Conservation (phyloP, 2,113 vertebrate genomes). For the Clarias batrachus region DNA sequence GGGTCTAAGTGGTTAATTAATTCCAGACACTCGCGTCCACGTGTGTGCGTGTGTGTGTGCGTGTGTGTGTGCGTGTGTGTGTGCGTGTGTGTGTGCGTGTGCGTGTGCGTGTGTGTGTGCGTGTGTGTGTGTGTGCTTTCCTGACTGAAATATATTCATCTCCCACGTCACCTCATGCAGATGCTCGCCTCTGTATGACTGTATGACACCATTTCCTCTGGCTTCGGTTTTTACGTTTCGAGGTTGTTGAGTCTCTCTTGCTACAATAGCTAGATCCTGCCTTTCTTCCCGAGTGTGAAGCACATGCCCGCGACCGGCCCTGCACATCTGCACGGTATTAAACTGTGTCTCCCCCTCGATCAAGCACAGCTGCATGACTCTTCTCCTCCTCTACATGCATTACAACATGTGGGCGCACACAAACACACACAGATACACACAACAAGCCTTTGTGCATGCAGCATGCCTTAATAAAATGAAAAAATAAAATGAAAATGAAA, state of each 20-base stretch:
- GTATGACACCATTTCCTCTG: not conserved
- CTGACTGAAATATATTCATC: not conserved
- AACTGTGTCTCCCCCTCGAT: constrained; percentile 38
- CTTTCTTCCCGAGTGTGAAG: constrained; percentile 30
- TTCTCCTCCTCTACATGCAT: constrained; percentile 31
- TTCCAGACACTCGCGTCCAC: not conserved
- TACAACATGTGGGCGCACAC: not conserved
- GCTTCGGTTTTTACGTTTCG: constrained; percentile 8
- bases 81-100: not conserved
- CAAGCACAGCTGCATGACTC: constrained; percentile 51
- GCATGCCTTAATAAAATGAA: not conserved
- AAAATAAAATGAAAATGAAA: not conserved
- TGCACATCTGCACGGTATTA: constrained; percentile 71
- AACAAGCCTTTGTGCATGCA: too few relatives aligned
- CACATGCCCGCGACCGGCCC: constrained; percentile 13
- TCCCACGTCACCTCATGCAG: constrained; percentile 11
- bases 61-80: not conserved
- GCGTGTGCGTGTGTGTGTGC: not conserved
- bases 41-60: not conserved
- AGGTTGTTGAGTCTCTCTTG: constrained; percentile 9
- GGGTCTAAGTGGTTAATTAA: constrained; percentile 14
- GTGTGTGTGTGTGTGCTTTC: not conserved
- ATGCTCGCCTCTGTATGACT: not conserved
- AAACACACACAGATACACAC: constrained; percentile 34
- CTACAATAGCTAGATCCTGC: constrained; percentile 8